Percentiles rank a stretch among this genome's conserved stretches.
Evolutionary conservation across 35 echinoderm and acorn worm genomes (phyloP).

Genomic region (Diadema setosum): DNA sequence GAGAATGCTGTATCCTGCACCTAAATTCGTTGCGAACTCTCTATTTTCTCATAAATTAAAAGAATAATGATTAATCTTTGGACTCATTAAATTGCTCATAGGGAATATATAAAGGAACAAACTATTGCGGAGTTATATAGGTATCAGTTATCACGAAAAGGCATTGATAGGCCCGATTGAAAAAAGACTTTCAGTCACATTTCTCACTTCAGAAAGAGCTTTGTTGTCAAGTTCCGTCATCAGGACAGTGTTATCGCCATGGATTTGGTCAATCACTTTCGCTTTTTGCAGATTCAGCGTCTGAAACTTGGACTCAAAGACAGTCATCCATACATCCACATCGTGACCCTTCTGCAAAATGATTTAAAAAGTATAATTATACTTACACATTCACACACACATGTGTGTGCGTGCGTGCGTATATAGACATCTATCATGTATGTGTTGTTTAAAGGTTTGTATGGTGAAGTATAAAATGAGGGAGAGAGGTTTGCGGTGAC

Average conservation of each 20-base stretch:
- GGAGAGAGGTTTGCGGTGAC: too few relatives aligned
- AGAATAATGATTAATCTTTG: too few relatives aligned
- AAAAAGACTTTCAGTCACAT: too few relatives aligned
- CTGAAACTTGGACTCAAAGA: background rate
- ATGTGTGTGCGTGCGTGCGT: background rate
- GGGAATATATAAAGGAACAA: too few relatives aligned
- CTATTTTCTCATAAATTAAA: too few relatives aligned
- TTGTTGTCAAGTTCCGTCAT: background rate
- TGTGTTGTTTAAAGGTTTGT: background rate
- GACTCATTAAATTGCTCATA: too few relatives aligned
- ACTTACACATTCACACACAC: background rate
- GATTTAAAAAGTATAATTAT: background rate
- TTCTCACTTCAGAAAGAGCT: background rate
- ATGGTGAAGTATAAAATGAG: too few relatives aligned
- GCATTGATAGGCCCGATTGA: too few relatives aligned
- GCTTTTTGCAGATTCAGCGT: background rate
- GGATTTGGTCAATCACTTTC: background rate
- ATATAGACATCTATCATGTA: background rate
- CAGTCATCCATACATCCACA: background rate
- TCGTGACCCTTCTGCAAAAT: background rate
- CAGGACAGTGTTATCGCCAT: background rate
- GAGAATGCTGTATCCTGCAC: too few relatives aligned
- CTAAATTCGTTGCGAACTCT: too few relatives aligned
- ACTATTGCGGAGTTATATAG: too few relatives aligned
- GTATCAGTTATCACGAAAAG: too few relatives aligned